Base-by-base conservation (phyloP, 2,888 invertebrate species). In the Diachrysia chrysitis region DNA sequence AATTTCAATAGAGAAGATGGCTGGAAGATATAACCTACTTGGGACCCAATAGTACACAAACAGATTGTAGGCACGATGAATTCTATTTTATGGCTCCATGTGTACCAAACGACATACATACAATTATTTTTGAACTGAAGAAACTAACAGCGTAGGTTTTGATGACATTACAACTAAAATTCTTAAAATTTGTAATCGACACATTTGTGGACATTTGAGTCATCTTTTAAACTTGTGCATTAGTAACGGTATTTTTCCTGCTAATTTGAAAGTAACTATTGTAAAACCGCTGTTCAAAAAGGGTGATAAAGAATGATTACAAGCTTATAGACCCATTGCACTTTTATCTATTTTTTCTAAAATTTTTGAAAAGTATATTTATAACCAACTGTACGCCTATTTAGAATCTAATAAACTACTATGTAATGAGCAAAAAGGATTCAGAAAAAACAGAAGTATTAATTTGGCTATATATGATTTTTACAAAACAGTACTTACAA, bases 81-180 rank as follows among this genome's bases (percentile, higher is more conserved):
- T 25, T 25, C 25, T 25, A 25, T 25, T 25, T 25, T 25, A 25
- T 25, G 25, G 25, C 25, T 25, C 25, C 25, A 25, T 25, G 25
- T 25, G 25, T 25, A 25, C 25, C 25, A 25, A 25, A 25, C 25
- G 25, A 25, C 5, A 25, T 25, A 25, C 25, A 25, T 25, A 25
- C 2, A 25, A 25, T 25, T 25, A 25, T 25, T 25, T 25, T 5
- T 25, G 25, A 25, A 25, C 25, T 25, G 25, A 42, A 16, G 37
- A 58, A 17, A 58, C 57, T 14, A 37, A 42, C 14, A 58, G 57
- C 14, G 57, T 58, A 58, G 57, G 57, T 3, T 19, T 58, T 42
- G 57, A 58, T 37, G 57, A 58, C 57, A 58, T 58, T 21, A 37
- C 17, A 14, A 58, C 57, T 42, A 58, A 58, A 58, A 58, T 58